Base-by-base conservation (phyloP, 2,797 vertebrate species). In the Alca torda region DNA sequence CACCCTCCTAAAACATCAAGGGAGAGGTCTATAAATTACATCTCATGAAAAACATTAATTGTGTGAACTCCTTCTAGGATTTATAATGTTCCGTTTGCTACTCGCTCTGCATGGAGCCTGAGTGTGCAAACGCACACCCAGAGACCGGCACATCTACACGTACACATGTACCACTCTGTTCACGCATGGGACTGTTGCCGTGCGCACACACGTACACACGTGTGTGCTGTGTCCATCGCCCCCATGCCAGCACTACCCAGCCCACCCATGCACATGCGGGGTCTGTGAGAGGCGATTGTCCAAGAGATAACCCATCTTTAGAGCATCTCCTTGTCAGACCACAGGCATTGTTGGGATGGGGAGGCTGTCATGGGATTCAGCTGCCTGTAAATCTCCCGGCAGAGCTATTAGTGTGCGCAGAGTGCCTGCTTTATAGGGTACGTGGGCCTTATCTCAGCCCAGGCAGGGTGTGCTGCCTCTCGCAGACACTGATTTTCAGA, bases 1-100 rank as follows among this genome's bases (percentile, higher is more conserved):
- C 79, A 70, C 56, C 28, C 75, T 94, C 82, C 82, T 91, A 87
- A 91, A 94, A 85, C 84, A 89, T 91, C 78, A 95, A 95, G 79
- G 89, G 78, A 95, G 53, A 96, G 78, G 89, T 60, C 84, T 85
- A 53, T 89, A 92, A 95, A 92, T 77, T 83, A 30, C 72, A n/a
- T 43, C 56, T 89, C 25, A 63, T 77, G 91, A 70, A 85, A 92
- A 83, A 56, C 48, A 56, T 91, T 80, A 80, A 92, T 74, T 67
- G 75, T 53, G 72, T 85, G 91, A 87, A 63, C 33, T 76, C 33
- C 67, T 79, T 57, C 41, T 21, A 56, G 64, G 72, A 70, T 85
- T 84, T 84, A 7, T 35, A 50, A n/a, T 4, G 39, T 33, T 89
- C 59, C 4, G 41, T 53, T 73, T 63, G 48, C 48, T 63, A 25